Evolutionary conservation across 37 sponge, comb jelly and placozoan species (phyloP).

Genomic region (Mnemiopsis leidyi): DNA sequence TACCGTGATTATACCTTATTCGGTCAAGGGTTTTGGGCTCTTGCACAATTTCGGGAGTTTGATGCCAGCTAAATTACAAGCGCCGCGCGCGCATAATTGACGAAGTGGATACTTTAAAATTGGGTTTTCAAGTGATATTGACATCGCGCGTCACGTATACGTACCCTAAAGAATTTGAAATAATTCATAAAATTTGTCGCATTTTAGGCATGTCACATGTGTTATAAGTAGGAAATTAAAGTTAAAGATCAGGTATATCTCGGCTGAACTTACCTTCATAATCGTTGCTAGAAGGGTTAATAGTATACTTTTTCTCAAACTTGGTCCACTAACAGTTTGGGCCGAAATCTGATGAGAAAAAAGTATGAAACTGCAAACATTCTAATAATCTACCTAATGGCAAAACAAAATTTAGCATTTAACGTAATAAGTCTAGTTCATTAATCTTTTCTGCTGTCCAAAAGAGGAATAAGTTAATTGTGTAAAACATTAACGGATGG

Average conservation of each 20-base stretch:
- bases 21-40: background rate
- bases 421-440: no score
- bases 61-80: background rate
- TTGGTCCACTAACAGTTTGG: constrained; percentile 16
- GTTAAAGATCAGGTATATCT: no score
- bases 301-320: background rate
- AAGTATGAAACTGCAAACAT: no score
- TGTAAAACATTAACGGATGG: no score
- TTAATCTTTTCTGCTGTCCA: no score
- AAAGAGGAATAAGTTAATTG: no score
- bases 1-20: background rate
- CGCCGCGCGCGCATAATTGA: background rate
- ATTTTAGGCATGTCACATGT: no score
- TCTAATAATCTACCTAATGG: no score
- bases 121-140: background rate
- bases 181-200: no score
- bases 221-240: no score
- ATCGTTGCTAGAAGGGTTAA: background rate
- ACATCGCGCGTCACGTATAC: background rate
- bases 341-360: constrained; percentile 13
- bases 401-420: no score
- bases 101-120: background rate
- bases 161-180: no score
- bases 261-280: constrained; percentile 50
- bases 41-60: background rate